Evolutionary conservation across 2,113 vertebrate species (phyloP).

Genomic region (Pyrgilauda ruficollis): DNA sequence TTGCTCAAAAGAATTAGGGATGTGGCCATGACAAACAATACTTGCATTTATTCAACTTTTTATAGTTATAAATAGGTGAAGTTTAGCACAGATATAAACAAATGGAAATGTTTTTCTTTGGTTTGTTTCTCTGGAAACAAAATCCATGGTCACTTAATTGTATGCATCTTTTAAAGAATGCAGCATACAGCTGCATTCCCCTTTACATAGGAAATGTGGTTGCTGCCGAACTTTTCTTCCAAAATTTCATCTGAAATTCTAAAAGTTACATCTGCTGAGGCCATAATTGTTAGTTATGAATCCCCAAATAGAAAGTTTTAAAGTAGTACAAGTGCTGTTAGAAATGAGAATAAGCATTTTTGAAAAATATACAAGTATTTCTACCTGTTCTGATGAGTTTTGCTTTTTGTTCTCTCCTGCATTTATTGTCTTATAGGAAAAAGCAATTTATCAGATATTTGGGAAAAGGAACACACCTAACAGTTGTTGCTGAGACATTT

Average conservation of each 20-base stretch:
- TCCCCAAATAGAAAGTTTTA: neutral
- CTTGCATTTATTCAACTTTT: neutral
- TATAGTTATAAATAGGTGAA: neutral
- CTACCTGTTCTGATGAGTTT: neutral
- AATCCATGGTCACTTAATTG: neutral
- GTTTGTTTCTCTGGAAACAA: neutral
- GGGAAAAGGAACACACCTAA: neutral
- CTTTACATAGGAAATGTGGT: neutral
- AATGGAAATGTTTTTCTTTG: neutral
- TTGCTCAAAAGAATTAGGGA: neutral
- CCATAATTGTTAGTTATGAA: neutral
- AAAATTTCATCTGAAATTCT: neutral
- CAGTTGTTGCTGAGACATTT: slow-evolving; percentile 13
- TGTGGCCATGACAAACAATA: neutral
- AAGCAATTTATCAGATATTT: slow-evolving; percentile 28
- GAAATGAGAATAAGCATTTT: neutral
- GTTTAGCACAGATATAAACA: neutral
- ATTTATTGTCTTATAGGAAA: slow-evolving; percentile 13
- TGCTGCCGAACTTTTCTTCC: neutral
- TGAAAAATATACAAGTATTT: neutral
- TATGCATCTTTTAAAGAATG: neutral
- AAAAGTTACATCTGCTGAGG: neutral
- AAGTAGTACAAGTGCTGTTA: neutral
- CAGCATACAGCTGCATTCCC: neutral
- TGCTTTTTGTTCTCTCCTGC: slow-evolving; percentile 19